These are phyloP conservation scores for Argyresthia goedartella DNA, from an alignment of 2,888 invertebrate genomes.

Conservation along the genomic window DNA sequence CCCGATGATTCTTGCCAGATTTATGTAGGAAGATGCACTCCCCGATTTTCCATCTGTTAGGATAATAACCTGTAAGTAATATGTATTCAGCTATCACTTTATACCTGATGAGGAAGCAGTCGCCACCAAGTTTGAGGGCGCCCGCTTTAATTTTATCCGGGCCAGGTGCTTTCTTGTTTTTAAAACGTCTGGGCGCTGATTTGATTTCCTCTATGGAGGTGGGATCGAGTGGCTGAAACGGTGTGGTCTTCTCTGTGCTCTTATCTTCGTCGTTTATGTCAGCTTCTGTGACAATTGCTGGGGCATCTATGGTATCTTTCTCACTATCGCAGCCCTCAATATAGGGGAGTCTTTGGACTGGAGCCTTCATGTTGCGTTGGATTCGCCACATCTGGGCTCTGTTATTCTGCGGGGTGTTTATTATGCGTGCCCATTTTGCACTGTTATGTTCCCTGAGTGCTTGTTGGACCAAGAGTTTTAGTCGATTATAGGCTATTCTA, in stretches of 20 bases:
- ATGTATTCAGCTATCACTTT: neutral
- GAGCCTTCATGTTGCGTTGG: neutral
- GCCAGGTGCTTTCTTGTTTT: slow-evolving; percentile 9
- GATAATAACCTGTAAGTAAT: neutral
- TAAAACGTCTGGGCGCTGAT: slow-evolving; percentile 1
- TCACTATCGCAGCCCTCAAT: slow-evolving; percentile 3
- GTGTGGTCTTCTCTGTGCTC: neutral
- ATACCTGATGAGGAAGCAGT: slow-evolving; percentile 5
- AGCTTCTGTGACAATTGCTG: slow-evolving; percentile 5
- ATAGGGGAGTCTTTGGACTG: neutral
- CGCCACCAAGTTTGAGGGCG: slow-evolving; percentile 9
- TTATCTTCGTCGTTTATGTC: neutral
- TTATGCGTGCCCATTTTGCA: slow-evolving; percentile 1
- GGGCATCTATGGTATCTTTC: slow-evolving; percentile 3
- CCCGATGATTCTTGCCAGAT: no score
- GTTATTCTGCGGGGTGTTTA: slow-evolving; percentile 4
- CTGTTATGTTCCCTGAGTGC: neutral
- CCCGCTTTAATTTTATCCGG: slow-evolving; percentile 9
- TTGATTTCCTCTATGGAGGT: slow-evolving; percentile 5
- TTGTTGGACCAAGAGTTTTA: slow-evolving; percentile 1
- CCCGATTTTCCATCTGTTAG: neutral
- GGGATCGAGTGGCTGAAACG: slow-evolving; percentile 6
- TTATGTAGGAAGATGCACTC: neutral
- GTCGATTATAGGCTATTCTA: slow-evolving; percentile 1
- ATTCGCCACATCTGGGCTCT: slow-evolving; percentile 5